Base-by-base conservation (phyloP, 2,888 invertebrate genomes). In the Perizoma affinitatum region DNA sequence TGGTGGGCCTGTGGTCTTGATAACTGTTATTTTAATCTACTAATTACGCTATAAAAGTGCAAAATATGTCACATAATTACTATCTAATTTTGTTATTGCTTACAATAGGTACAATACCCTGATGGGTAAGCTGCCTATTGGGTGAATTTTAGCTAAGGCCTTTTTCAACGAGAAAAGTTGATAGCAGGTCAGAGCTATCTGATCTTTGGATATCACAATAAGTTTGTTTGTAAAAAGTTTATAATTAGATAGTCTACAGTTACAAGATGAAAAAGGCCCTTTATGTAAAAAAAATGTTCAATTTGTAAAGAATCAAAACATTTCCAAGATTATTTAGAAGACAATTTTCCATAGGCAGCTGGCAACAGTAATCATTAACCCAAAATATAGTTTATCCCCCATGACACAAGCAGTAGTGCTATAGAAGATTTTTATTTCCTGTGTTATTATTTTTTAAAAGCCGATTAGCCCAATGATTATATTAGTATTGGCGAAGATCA, bases 1-100 rank as follows among this genome's bases (percentile, higher is more conserved):
- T 62, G 60, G 63, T 66, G 66, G 66, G 63, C 42, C 22, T 22
- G 36, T 49, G 54, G 42, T 63, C 44, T 51, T 54, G 48, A 58
- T 54, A 48, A 54, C 44, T 34, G 51, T 47, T 43, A 48, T 44
- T 33, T 54, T 40, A 43, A 48, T 58, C 22, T 46, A 57, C 53
- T 40, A 48, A 51, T 59, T 59, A 40, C 41, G 45, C 52, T 60
- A 60, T 61, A 61, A 61, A 60, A 61, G 57, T 61, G 56, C 61
- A 61, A 61, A 61, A 57, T 53, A 61, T 56, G 56, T 61, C 49
- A 53, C 49, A 45, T 57, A 48, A 43, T 52, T 43, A 34, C 22
- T 22, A 22, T 22, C 52, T 51, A 51, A 56, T 53, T 53, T 61
- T 6, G 42, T 47, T 41, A 46, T 46, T 22, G 22, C 10, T 49